Evolutionary conservation across 2,113 vertebrate genomes (phyloP), one percentile per base, ranked within the genome.

Genomic region (Halichoeres trimaculatus): DNA sequence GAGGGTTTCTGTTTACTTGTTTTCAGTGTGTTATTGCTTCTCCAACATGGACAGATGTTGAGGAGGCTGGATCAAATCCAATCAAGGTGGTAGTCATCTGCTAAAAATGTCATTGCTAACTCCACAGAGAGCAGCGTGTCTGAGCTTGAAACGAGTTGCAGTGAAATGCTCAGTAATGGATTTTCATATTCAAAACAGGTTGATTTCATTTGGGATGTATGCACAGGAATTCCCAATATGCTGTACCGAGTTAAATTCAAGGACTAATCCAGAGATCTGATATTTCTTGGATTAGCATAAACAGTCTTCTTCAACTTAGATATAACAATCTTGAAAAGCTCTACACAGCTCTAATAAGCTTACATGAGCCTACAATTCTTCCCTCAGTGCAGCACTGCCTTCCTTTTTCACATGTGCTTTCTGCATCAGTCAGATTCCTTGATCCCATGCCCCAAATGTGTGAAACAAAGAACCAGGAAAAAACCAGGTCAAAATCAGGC

Each of bases 91-190:
- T 40, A 60, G 64, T 51, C 17, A 7, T 54, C 56, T 52, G 52
- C 55, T 63, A 40, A 63, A 64, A 71, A 62, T 76, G 62, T 77
- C 56, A 48, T 80, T 66, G 83, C 81, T 81, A 76, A 70, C 24
- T 81, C 76, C 67, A 84, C 65, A 68, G 63, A 77, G 74, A 69
- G 23, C 9, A 41, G 30, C 23, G n/a, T 41, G 59, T 75, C 50
- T 65, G 14, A 52, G 60, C 19, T 26, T 45, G 6, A 51, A 57
- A 19, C 51, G 56, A 72, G 41, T 60, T 38, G 53, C 69, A 47
- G 14, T 51, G 16, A 69, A 35, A 40, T 74, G 50, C 10, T 5
- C 41, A 23, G 40, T 41, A 36, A 50, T 56, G 30, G 19, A 23
- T 61, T 80, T 66, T 55, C 26, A 53, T 52, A 34, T 79, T 73